phyloP scores from a whole-genome alignment of 92 coral and sea anemone genomes.

The Bergia sp. region DNA sequence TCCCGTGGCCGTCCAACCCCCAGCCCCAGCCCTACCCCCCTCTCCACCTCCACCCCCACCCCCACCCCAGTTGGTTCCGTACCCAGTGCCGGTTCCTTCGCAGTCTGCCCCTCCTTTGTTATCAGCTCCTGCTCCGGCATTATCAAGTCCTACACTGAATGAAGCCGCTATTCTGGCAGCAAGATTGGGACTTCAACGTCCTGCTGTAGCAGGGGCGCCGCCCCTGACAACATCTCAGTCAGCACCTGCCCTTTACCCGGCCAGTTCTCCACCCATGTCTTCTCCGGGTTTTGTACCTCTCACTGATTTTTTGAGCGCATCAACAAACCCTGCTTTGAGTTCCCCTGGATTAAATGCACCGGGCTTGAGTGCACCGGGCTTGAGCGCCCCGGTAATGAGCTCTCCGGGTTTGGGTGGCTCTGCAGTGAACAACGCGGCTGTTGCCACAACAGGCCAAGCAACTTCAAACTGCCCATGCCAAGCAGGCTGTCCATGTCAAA shows the following conservation, averaged over 20 bases:
- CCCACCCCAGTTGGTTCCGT: conserved; percentile 19
- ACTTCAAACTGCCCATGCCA: conserved; percentile 7
- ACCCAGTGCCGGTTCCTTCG: conserved; percentile 25
- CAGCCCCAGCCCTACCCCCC: too few relatives aligned
- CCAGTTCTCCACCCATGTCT: not conserved
- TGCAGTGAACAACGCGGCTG: not conserved
- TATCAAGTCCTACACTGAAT: conserved; percentile 27
- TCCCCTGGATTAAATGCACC: conserved; percentile 22
- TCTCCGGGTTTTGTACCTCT: conserved; percentile 28
- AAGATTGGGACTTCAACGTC: conserved; percentile 13
- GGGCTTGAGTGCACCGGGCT: conserved; percentile 19
- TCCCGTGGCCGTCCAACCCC: too few relatives aligned
- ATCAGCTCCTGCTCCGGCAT: conserved; percentile 4
- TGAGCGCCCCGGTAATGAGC: conserved; percentile 4
- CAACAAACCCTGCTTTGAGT: not conserved
- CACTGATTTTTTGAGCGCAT: not conserved
- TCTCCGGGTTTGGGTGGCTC: not conserved
- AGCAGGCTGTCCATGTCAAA: not conserved
- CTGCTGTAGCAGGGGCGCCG: conserved; percentile 10
- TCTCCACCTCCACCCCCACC: not conserved
- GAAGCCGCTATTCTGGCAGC: conserved; percentile 30
- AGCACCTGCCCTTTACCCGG: not conserved
- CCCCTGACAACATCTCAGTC: conserved; percentile 14
- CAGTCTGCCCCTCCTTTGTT: not conserved
- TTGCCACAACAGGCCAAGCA: not conserved